Evolutionary conservation across 2,113 vertebrate genomes (phyloP).

Genomic region (Epinephelus fuscoguttatus): DNA sequence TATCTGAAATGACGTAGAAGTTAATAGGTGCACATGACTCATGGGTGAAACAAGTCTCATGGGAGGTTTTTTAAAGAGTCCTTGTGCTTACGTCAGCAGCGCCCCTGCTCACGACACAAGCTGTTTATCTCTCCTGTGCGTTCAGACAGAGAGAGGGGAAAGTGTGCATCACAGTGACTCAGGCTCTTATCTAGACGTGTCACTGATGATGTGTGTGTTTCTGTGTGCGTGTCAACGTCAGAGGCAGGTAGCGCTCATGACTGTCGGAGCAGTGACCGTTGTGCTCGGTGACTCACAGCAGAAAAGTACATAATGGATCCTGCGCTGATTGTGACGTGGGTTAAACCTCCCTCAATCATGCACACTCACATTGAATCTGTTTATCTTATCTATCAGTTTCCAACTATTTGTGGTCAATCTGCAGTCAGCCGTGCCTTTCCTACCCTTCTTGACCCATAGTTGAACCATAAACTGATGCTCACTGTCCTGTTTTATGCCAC

Average conservation of each 20-base stretch:
- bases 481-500: not conserved
- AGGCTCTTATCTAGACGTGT: conserved; percentile 29
- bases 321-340: conserved; percentile 41
- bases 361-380: not conserved
- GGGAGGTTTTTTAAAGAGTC: conserved; percentile 38
- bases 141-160: not conserved
- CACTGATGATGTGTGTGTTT: conserved; percentile 30
- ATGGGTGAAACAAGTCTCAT: conserved; percentile 45
- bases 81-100: conserved; percentile 37
- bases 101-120: conserved; percentile 22
- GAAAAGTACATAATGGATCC: conserved; percentile 45
- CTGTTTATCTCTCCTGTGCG: conserved; percentile 27
- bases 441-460: not conserved
- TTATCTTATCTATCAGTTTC: conserved; percentile 5
- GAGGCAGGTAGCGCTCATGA: conserved; percentile 65
- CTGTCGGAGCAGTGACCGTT: conserved; percentile 39
- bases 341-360: not conserved
- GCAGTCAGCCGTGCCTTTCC: not conserved
- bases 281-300: conserved; percentile 68
- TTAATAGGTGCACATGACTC: conserved; percentile 65
- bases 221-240: conserved; percentile 45
- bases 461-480: conserved; percentile 9
- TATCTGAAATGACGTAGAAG: conserved; percentile 44
- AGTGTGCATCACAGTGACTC: conserved; percentile 67
- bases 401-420: not conserved